Evolutionary conservation across 1,140 invertebrate genomes (phyloP), one percentile per base, ranked within the genome.

Genomic region (Panagrolaimus sp.): DNA sequence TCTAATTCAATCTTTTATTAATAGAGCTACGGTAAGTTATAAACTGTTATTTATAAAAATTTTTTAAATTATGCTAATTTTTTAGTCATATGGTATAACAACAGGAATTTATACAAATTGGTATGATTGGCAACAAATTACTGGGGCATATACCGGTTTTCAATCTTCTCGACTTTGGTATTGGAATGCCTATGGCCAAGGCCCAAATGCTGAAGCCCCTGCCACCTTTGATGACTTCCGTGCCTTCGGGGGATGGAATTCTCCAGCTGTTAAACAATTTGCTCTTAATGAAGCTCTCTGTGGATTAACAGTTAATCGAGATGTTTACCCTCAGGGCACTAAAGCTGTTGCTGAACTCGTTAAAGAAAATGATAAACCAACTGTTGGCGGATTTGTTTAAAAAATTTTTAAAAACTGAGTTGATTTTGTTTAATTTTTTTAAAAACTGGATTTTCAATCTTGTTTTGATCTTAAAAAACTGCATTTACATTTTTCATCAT

Each of bases 51-150:
- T 52, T 52, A 24, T 52, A 21, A 21, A 52, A 52, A 24, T 14
- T 52, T 4, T 46, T n/a, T 46, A 10, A 10, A n/a, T 38, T 38
- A 2, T 38, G 32, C 32, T 38, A 4, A 2, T n/a, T 17, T 72
- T 74, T 45, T 44, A 77, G 72, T 32, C 14, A n/a, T 21, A 69
- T n/a, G 66, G 66, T 12, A 65, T 78, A 28, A 68, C 48, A 9
- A 67, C 76, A 12, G 74, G 76, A 8, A 55, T 76, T 12, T 76
- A 77, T 76, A 76, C 75, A 9, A 76, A 77, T 48, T 70, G 66
- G 62, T 74, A 76, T 45, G 75, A 76, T 64, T 76, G 75, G 75
- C 38, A 63, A n/a, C 73, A 70, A 46, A 76, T 76, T 67, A 76
- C 75, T 47, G 76, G 69, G 7, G 15, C 43, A 12, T 32, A 26